Evolutionary conservation across 2,797 vertebrate genomes (phyloP), one percentile per base, ranked within the genome.

Genomic region (Hippoglossus hippoglossus): DNA sequence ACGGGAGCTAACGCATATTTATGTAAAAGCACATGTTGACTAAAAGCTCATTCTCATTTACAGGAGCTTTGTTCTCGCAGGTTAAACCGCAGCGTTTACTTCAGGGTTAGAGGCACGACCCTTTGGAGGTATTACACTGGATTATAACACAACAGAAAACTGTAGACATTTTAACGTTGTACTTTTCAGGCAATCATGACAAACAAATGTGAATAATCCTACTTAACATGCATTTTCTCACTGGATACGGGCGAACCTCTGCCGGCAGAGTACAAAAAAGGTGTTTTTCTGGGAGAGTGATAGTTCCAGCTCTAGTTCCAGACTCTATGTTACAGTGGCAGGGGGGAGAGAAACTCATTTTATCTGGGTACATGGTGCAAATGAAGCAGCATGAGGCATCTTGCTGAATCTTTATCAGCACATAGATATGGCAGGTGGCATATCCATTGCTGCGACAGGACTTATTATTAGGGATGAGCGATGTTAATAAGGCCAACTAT

Each of bases 311-410:
- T n/a, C n/a, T n/a, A n/a, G n/a, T n/a, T n/a, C n/a, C 1, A 2
- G 26, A 31, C 53, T 1, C 19, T 6, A 34, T 63, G 47, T 52
- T 21, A 19, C 34, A 50, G 25, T 15, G 9, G 67, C 39, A 4
- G 9, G 65, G 15, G 56, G 55, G 19, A 18, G 25, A 31, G 28
- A 70, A 58, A 50, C 34, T 66, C 28, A 39, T 39, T 80, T 62
- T 76, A 81, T 81, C 76, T 79, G 66, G 76, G 54, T 70, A n/a
- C 60, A 61, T 62, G 59, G 22, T 61, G 53, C 49, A 67, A 62
- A 70, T 39, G 26, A 71, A 65, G 57, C 63, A 73, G 75, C 71
- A 56, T 44, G 41, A 44, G 59, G 66, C 49, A 22, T 4, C 3
- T 39, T 8, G 19, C 63, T 41, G 63, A 63, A 50, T 52, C 41